These are phyloP conservation scores for Therioaphis trifolii DNA, from an alignment of 2,888 invertebrate genomes.

Conservation along the genomic window DNA sequence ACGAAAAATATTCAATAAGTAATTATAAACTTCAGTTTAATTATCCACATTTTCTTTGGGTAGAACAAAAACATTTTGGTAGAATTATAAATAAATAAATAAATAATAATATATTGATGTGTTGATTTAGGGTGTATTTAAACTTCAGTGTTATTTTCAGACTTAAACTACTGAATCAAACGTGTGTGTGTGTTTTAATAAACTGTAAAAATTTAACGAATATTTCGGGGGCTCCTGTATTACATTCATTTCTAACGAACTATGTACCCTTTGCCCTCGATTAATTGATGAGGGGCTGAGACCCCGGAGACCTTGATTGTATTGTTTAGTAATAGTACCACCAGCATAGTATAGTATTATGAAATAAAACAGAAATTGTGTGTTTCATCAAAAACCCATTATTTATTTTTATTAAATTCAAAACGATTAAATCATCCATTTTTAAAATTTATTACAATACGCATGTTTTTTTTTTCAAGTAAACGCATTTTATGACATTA, in stretches of 20 bases:
- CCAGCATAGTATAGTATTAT: neutral
- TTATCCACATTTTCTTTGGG: no score
- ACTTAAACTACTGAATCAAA: neutral
- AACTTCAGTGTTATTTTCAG: no score
- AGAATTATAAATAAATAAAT: no score
- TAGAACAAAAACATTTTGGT: no score
- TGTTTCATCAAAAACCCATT: neutral
- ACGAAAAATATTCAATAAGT: no score
- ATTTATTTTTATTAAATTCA: neutral
- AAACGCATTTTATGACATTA: neutral
- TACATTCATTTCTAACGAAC: neutral
- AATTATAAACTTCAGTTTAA: no score
- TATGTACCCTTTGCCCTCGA: slow-evolving; percentile 21
- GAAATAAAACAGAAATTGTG: neutral
- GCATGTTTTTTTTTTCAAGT: neutral
- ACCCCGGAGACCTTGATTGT: slow-evolving; percentile 3
- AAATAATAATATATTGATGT: no score
- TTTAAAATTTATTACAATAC: neutral
- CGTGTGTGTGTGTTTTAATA: neutral
- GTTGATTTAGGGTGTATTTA: no score
- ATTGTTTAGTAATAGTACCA: slow-evolving; percentile 11
- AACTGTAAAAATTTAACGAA: slow-evolving; percentile 1
- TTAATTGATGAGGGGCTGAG: slow-evolving; percentile 18
- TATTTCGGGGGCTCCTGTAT: neutral
- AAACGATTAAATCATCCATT: neutral